Evolutionary conservation across 2,797 vertebrate genomes (phyloP).

Genomic region (Acanthiza pusilla): DNA sequence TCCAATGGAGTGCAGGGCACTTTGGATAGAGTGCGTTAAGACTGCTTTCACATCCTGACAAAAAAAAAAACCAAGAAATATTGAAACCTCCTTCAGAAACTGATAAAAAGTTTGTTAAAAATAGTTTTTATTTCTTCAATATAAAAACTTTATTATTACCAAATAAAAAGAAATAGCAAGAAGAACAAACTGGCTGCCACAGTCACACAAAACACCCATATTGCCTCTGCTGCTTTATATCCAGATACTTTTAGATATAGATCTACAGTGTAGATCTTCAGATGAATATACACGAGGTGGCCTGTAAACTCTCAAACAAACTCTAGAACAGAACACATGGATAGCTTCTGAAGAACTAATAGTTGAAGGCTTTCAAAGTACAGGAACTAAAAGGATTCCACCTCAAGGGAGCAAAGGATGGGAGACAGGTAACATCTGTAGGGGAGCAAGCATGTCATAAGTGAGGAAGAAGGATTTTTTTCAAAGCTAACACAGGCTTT

Average conservation of each 20-base stretch:
- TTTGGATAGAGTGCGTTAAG: conserved; percentile 95
- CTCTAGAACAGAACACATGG: too few relatives aligned
- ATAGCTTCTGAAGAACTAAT: too few relatives aligned
- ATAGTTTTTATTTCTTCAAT: neutral
- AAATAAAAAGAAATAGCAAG: neutral
- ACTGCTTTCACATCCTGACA: conserved; percentile 95
- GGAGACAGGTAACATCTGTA: neutral
- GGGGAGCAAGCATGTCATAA: neutral
- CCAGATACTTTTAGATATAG: neutral
- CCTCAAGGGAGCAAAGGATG: neutral
- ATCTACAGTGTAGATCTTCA: neutral
- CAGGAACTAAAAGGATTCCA: neutral
- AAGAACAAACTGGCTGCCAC: neutral
- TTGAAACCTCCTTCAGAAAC: neutral
- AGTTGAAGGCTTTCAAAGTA: neutral
- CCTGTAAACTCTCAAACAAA: too few relatives aligned
- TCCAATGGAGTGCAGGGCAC: conserved; percentile 96
- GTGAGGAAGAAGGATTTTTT: neutral
- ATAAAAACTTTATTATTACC: neutral
- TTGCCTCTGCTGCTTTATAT: neutral
- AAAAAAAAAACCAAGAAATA: conserved; percentile 21
- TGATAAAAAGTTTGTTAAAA: neutral
- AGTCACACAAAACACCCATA: neutral
- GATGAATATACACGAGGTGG: neutral
- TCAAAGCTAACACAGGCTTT: neutral